Evolutionary conservation across 2,797 vertebrate species (phyloP).

Genomic region (Pogoniulus pusillus): DNA sequence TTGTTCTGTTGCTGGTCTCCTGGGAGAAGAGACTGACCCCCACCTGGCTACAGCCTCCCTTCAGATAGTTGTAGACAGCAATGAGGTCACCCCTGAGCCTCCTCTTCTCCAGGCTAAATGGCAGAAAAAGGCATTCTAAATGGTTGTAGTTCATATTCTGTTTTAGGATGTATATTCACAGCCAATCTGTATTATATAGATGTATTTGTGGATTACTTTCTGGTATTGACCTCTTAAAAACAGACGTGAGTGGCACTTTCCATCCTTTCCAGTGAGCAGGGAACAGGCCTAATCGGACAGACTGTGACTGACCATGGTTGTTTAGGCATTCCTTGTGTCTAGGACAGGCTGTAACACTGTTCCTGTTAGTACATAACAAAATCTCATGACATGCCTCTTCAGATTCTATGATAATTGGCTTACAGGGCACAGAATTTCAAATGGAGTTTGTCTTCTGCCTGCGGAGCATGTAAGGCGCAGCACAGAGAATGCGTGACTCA

Average conservation of each 20-base stretch:
- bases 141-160: background rate
- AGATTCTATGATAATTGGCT: background rate
- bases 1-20: no score
- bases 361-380: background rate
- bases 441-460: background rate
- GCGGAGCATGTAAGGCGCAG: background rate
- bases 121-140: background rate
- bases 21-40: no score
- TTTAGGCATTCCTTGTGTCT: background rate
- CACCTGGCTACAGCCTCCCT: no score
- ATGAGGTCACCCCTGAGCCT: no score
- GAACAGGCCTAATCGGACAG: background rate
- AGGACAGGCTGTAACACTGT: background rate
- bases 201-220: background rate
- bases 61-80: no score
- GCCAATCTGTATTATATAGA: background rate
- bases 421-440: background rate
- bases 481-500: no score
- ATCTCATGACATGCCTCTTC: background rate
- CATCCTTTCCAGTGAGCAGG: background rate
- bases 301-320: background rate
- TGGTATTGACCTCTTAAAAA: background rate
- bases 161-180: background rate
- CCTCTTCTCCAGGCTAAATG: no score
- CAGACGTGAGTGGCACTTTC: background rate